These are phyloP conservation scores for Sarcophaga caerulescens DNA, from an alignment of 2,888 invertebrate species.

Conservation along the genomic window DNA sequence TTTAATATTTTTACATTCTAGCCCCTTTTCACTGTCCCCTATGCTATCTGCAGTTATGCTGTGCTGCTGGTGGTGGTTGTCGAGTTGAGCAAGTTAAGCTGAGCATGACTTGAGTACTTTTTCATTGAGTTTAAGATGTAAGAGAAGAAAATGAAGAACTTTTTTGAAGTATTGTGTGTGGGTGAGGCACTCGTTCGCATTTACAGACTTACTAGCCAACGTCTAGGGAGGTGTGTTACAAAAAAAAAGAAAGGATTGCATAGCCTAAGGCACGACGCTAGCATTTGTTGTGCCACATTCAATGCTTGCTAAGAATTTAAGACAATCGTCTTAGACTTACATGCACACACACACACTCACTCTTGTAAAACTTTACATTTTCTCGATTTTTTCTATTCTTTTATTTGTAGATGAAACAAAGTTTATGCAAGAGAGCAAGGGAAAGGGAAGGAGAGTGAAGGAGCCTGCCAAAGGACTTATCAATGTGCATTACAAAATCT, in stretches of 20 bases:
- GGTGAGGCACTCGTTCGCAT: neutral
- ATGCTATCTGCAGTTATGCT: neutral
- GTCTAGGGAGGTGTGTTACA: neutral
- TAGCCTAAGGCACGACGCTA: neutral
- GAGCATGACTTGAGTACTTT: neutral
- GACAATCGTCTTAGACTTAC: constrained; percentile 8
- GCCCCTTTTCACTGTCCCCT: too few species aligned
- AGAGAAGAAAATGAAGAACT: neutral
- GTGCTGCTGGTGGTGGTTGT: neutral
- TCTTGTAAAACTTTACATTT: neutral
- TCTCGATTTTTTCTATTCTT: neutral
- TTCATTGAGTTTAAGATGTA: neutral
- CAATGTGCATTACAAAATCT: neutral
- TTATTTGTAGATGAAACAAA: neutral
- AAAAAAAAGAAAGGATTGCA: neutral
- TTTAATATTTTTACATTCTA: neutral
- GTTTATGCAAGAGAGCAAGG: neutral
- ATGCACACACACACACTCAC: neutral
- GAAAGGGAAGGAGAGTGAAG: too few species aligned
- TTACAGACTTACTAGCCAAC: neutral
- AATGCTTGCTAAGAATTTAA: neutral
- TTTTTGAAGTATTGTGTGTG: neutral
- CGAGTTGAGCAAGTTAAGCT: neutral
- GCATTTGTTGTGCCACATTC: constrained; percentile 6
- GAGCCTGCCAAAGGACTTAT: neutral